Base-by-base conservation (phyloP, 2,888 invertebrate genomes). In the Epinotia bilunana region DNA sequence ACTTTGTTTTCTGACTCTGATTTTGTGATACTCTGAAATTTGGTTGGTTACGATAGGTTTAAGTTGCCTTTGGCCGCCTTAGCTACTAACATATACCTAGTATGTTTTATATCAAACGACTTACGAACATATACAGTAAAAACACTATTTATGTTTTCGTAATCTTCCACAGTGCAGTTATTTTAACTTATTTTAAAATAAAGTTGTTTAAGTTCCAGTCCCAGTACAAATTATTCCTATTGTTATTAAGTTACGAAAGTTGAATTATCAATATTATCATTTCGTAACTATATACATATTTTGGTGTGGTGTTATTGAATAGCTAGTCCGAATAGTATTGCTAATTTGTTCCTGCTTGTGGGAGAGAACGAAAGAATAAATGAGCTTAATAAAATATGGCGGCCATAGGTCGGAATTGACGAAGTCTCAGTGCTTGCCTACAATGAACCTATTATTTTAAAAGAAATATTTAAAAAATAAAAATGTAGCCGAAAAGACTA, bases 401-500 rank as follows among this genome's bases (percentile, higher is more conserved):
- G 83, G 80, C 74, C 86, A 87, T 83, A 84, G 82, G 82, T 73
- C 79, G 82, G 83, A 87, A 84, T 84, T 87, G 83, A 84, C 77
- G 74, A 80, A 79, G 87, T 87, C 87, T 84, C 53, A 53, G 88
- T 89, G 93, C 93, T 93, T 93, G 93, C 93, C 93, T 90, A 86
- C 83, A 79, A 79, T 81, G 83, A 83, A 87, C 81, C 81, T 87
- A 86, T 82, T 86, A 82, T 84, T 87, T 87, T 86, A 81, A 83
- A 83, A 80, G 77, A 76, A 82, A 78, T 78, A 81, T 77, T 74
- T 80, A 83, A 82, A 84, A 80, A 78, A 81, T 84, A 82, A 81
- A 84, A 84, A 83, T 84, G 84, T 92, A 92, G 90, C 90, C 87
- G 84, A 89, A 88, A 90, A 88, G 88, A 90, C 88, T 93, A 92